Evolutionary conservation across 2,797 vertebrate species (phyloP).

Genomic region (Clarias laeviceps): DNA sequence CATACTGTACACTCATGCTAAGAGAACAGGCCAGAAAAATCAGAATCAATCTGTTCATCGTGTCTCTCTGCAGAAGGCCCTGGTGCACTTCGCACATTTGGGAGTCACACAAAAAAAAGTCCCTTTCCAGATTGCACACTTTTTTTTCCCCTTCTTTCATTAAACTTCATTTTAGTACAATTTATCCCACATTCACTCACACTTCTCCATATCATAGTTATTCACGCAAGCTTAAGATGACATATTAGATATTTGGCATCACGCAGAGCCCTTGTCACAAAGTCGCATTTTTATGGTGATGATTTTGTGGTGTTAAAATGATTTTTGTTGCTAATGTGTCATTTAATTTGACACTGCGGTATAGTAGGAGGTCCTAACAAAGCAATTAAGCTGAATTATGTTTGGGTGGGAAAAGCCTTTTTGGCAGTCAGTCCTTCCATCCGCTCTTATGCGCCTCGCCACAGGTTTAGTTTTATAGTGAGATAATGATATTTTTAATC

Average conservation of each 20-base stretch:
- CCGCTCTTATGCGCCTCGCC: constrained; percentile 32
- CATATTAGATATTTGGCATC: constrained; percentile 36
- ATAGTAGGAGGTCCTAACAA: constrained; percentile 44
- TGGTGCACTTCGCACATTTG: constrained; percentile 34
- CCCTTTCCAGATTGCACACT: constrained; percentile 28
- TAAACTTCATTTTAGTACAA: constrained; percentile 19
- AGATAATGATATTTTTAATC: constrained; percentile 30
- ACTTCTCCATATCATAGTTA: constrained; percentile 21
- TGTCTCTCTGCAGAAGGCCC: constrained; percentile 44
- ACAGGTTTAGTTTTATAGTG: constrained; percentile 42
- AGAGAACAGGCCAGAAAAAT: constrained; percentile 47
- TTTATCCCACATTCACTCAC: constrained; percentile 30
- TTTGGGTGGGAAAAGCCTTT: constrained; percentile 52
- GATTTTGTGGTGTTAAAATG: constrained; percentile 29
- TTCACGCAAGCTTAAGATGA: constrained; percentile 19
- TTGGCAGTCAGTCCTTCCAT: constrained; percentile 47
- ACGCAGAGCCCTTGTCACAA: constrained; percentile 22
- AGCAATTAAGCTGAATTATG: constrained; percentile 58
- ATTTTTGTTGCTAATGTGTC: constrained; percentile 20
- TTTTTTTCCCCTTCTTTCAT: background rate
- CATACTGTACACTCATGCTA: constrained; percentile 14
- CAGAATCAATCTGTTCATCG: constrained; percentile 53
- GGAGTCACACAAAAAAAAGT: constrained; percentile 34
- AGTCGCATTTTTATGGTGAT: constrained; percentile 12
- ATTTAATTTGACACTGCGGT: constrained; percentile 40